Conservation (phyloP, 1,140 invertebrate genomes). For the Bombus balteatus region DNA sequence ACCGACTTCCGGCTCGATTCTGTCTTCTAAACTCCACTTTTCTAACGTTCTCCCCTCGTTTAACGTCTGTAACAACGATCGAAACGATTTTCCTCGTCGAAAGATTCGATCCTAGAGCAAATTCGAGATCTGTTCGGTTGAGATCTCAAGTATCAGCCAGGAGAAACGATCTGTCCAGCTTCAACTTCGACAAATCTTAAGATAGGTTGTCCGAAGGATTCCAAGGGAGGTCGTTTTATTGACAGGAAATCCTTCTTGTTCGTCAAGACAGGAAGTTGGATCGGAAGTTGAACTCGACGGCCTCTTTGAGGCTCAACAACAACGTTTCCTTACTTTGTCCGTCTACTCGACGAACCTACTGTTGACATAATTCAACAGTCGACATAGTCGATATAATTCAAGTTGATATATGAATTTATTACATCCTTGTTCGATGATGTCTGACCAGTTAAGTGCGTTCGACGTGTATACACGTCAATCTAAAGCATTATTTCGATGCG, state of each 20-base stretch:
- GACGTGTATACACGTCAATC: too few species aligned
- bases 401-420: too few species aligned
- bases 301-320: background rate
- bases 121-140: background rate
- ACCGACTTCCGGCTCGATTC: background rate
- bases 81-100: background rate
- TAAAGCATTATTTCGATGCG: too few species aligned
- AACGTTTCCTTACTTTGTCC: background rate
- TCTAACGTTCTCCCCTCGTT: too few species aligned
- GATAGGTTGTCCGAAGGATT: background rate
- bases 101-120: background rate
- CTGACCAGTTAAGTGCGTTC: rapidly evolving
- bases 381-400: too few species aligned
- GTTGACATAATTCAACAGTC: too few species aligned
- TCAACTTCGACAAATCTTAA: slow-evolving; percentile 26
- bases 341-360: background rate
- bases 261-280: background rate
- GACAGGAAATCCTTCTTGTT: slow-evolving; percentile 30
- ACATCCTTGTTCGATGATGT: too few species aligned
- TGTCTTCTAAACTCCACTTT: background rate
- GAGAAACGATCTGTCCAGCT: slow-evolving; percentile 14
- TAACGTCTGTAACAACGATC: background rate
- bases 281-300: background rate
- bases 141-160: background rate
- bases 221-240: slow-evolving; percentile 2